These are phyloP conservation scores for Polypterus senegalus DNA, from an alignment of 2,113 vertebrate genomes.

Conservation along the genomic window DNA sequence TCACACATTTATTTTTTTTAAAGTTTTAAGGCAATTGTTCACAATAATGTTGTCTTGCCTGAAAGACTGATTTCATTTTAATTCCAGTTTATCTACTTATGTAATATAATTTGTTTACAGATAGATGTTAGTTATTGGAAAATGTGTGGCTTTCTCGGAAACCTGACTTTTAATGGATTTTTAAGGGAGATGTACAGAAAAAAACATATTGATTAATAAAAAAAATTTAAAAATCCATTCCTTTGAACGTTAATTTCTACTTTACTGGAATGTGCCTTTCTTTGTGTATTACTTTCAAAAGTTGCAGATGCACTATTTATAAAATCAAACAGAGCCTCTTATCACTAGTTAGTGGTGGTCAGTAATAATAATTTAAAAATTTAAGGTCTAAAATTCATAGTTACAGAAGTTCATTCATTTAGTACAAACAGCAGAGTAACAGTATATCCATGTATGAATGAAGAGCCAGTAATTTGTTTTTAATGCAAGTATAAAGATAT, in stretches of 20 bases:
- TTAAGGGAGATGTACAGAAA: not conserved
- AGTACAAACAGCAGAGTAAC: no score
- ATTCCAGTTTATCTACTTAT: constrained; percentile 1
- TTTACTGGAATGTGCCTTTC: not conserved
- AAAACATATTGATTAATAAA: constrained; percentile 6
- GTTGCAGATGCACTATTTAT: no score
- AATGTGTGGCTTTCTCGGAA: constrained; percentile 1
- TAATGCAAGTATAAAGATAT: no score
- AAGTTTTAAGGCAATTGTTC: no score
- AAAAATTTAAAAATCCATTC: constrained; percentile 2
- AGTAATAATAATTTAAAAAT: no score
- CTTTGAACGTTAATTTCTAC: not conserved
- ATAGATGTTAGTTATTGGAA: not conserved
- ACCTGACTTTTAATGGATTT: constrained; percentile 3
- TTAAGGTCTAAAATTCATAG: no score
- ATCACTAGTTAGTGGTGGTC: no score
- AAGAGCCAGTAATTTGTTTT: no score
- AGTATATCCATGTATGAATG: no score
- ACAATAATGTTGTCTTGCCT: not conserved
- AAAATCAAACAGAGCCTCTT: no score
- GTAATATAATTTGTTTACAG: not conserved
- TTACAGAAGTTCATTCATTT: no score
- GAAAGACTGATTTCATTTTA: not conserved
- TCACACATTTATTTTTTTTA: no score
- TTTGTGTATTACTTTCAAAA: not conserved